Conservation (phyloP, 2,113 vertebrate genomes). For the Syngnathus typhle region DNA sequence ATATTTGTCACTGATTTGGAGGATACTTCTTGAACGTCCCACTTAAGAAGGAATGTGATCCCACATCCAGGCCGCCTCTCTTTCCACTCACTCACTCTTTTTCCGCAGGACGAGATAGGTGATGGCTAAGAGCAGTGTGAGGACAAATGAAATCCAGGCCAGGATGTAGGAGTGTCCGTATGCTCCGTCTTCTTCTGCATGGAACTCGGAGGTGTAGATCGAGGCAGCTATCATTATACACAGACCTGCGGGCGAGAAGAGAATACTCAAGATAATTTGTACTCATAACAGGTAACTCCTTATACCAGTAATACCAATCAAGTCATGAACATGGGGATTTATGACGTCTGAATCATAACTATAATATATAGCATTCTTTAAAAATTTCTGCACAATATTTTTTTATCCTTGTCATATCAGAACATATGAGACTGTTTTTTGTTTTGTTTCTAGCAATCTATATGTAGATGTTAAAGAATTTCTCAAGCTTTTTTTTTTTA, state of each 20-base stretch:
- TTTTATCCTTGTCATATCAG: neutral
- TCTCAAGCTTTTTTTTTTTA: neutral
- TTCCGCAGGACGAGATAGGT: constrained; percentile 91
- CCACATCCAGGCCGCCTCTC: constrained; percentile 13
- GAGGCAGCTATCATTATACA: constrained; percentile 90
- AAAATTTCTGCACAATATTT: no score
- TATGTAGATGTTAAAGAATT: neutral
- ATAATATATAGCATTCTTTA: neutral
- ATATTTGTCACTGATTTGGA: constrained; percentile 21
- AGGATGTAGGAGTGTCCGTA: constrained; percentile 87
- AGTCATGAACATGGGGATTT: neutral
- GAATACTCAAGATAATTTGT: neutral
- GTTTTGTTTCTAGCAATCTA: neutral
- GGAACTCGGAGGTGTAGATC: constrained; percentile 83
- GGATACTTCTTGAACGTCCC: constrained; percentile 11
- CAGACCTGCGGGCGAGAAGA: constrained; percentile 68
- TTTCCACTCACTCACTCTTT: constrained; percentile 68
- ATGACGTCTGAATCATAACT: neutral
- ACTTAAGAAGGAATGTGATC: constrained; percentile 15
- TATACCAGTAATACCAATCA: neutral
- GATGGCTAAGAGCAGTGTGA: constrained; percentile 82
- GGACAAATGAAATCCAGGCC: constrained; percentile 90
- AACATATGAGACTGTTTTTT: neutral
- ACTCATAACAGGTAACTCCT: neutral
- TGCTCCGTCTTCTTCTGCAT: constrained; percentile 63